A percentile compares a stretch with the other conserved stretches of the same genome.
These are phyloP conservation scores for Psix sp. DNA, from an alignment of 1,140 invertebrate genomes.

Conservation along the genomic window DNA sequence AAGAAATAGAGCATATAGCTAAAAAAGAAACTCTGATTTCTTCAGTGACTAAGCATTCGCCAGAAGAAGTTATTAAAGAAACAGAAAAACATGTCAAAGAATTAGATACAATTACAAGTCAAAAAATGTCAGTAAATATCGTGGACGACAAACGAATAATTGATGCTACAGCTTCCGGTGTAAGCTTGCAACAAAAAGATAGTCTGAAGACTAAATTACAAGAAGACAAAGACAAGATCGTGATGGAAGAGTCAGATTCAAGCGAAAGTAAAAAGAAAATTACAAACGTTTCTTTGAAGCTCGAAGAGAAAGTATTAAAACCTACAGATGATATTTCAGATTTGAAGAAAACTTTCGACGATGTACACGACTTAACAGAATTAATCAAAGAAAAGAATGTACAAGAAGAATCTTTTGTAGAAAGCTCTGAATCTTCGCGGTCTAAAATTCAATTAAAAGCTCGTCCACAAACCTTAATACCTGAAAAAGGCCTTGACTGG, in stretches of 20 bases:
- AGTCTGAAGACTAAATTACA: slow-evolving; percentile 52
- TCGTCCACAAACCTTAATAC: slow-evolving; percentile 35
- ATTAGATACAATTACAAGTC: slow-evolving; percentile 54
- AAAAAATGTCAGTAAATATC: slow-evolving; percentile 64
- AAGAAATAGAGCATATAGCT: slow-evolving; percentile 66
- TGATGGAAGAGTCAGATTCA: slow-evolving; percentile 55
- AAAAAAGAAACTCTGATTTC: slow-evolving; percentile 65
- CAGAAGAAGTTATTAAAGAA: slow-evolving; percentile 64
- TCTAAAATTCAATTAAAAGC: slow-evolving; percentile 46
- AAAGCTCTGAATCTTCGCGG: slow-evolving; percentile 51
- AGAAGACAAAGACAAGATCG: slow-evolving; percentile 64
- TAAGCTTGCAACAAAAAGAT: slow-evolving; percentile 56
- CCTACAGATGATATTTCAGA: slow-evolving; percentile 29
- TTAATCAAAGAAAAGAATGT: slow-evolving; percentile 52
- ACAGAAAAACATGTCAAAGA: slow-evolving; percentile 60
- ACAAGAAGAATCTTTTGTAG: slow-evolving; percentile 61
- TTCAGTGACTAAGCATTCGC: slow-evolving; percentile 63
- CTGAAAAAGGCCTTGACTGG: slow-evolving; percentile 26
- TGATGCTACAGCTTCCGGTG: slow-evolving; percentile 62
- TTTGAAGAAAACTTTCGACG: slow-evolving; percentile 28
- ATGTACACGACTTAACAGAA: slow-evolving; percentile 34
- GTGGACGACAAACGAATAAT: slow-evolving; percentile 64
- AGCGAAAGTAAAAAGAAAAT: slow-evolving; percentile 58
- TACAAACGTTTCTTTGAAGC: slow-evolving; percentile 63
- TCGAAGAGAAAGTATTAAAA: slow-evolving; percentile 59